A percentile compares a stretch with the other conserved stretches of the same genome.
These are phyloP conservation scores for Myotis davidii DNA, from an alignment of 2,113 vertebrate genomes.

Conservation along the genomic window DNA sequence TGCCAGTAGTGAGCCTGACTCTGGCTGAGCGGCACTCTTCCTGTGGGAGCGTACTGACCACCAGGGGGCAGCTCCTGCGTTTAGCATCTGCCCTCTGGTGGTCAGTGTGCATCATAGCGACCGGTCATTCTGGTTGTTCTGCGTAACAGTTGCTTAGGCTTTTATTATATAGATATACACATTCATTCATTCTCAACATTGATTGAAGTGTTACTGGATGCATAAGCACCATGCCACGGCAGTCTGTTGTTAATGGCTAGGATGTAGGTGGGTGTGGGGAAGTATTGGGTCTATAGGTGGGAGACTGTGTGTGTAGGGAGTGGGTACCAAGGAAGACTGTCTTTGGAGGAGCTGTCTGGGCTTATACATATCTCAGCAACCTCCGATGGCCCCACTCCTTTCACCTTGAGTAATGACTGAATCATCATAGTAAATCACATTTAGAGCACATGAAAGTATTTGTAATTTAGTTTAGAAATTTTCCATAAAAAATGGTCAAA, in stretches of 20 bases:
- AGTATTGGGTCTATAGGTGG: fast-evolving
- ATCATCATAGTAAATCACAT: background rate
- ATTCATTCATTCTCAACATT: background rate
- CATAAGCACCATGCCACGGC: background rate
- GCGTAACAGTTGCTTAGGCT: too few species aligned
- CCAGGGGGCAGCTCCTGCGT: too few species aligned
- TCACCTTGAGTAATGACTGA: background rate
- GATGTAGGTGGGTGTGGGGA: background rate
- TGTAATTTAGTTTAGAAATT: background rate
- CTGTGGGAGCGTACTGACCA: too few species aligned
- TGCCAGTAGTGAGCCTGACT: too few species aligned
- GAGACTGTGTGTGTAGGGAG: background rate
- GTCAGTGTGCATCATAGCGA: too few species aligned
- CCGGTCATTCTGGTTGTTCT: too few species aligned
- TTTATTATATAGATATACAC: background rate
- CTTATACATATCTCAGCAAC: background rate
- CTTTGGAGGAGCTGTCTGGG: background rate
- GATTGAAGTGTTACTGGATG: background rate
- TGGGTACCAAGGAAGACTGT: background rate
- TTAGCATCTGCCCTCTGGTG: too few species aligned
- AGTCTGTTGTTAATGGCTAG: background rate
- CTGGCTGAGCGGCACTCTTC: too few species aligned
- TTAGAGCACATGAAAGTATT: background rate
- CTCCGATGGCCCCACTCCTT: background rate
- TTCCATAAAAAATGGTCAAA: background rate